Conservation (phyloP, 2,888 invertebrate genomes). For the Pyrocoelia pectoralis region DNA sequence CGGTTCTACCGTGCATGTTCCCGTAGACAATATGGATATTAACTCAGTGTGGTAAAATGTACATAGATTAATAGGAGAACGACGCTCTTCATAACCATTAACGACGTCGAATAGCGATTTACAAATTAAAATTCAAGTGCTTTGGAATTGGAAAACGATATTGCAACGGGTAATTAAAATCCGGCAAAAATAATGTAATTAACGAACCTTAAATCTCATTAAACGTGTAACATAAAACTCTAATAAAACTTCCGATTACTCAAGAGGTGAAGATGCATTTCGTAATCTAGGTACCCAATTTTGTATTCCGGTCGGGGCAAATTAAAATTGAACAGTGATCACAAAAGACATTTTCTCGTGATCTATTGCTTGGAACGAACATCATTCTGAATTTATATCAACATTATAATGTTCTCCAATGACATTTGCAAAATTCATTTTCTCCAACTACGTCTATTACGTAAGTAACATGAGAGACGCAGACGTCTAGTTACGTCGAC, state of each 20-base stretch:
- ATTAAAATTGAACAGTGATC: conserved; percentile 30
- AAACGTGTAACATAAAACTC: conserved; percentile 11
- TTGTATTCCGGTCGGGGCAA: conserved; percentile 25
- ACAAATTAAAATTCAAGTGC: too few species aligned
- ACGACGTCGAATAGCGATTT: background rate
- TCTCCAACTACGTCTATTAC: conserved; percentile 20
- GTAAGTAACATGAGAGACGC: conserved; percentile 9
- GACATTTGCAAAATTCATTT: conserved; percentile 35
- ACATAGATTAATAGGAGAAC: background rate
- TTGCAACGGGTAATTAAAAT: background rate
- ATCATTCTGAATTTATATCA: conserved; percentile 45
- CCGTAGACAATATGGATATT: too few species aligned
- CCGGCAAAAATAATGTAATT: conserved; percentile 4
- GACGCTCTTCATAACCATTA: background rate
- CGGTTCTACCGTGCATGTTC: too few species aligned
- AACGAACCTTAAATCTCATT: conserved; percentile 3
- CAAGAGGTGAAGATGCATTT: conserved; percentile 23
- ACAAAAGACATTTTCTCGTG: conserved; percentile 38
- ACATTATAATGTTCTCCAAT: conserved; percentile 42
- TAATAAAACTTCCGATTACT: conserved; percentile 14
- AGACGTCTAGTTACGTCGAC: background rate
- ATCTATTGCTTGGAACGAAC: conserved; percentile 41
- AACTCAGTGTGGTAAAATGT: too few species aligned
- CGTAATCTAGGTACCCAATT: conserved; percentile 16
- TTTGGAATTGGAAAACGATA: too few species aligned